Evolutionary conservation across 2,797 vertebrate species (phyloP).

Genomic region (Peromyscus aztecus): DNA sequence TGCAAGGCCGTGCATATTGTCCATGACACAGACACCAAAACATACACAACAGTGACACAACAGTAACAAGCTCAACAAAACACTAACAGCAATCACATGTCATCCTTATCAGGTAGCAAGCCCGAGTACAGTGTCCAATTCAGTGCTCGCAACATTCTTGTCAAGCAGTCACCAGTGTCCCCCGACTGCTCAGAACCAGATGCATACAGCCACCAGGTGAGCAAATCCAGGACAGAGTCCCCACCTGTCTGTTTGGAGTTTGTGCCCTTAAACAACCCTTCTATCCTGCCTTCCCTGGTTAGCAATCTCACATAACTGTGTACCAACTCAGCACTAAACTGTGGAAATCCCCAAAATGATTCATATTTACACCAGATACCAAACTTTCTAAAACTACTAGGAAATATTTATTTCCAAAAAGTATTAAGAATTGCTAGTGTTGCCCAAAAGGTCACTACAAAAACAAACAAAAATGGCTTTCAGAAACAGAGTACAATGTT

Average conservation of each 20-base stretch:
- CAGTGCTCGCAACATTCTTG: background rate
- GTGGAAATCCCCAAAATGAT: background rate
- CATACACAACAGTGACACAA: background rate
- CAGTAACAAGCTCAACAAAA: background rate
- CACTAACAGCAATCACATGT: background rate
- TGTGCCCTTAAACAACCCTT: background rate
- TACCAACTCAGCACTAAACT: background rate
- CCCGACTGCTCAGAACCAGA: background rate
- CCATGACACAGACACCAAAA: background rate
- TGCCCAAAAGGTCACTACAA: background rate
- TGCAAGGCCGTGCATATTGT: background rate
- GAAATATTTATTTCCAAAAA: background rate
- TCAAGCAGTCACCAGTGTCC: background rate
- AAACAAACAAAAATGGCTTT: background rate
- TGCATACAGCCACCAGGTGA: background rate
- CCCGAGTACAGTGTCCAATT: background rate
- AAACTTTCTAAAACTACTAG: constrained; percentile 24
- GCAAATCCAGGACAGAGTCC: background rate
- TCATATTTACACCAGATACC: background rate
- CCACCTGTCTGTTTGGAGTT: background rate
- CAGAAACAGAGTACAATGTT: background rate
- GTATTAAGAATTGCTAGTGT: background rate
- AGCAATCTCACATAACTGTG: background rate
- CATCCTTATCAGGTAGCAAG: background rate
- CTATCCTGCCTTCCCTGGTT: background rate